Evolutionary conservation across 2,113 vertebrate genomes (phyloP).

Genomic region (Garra rufa): DNA sequence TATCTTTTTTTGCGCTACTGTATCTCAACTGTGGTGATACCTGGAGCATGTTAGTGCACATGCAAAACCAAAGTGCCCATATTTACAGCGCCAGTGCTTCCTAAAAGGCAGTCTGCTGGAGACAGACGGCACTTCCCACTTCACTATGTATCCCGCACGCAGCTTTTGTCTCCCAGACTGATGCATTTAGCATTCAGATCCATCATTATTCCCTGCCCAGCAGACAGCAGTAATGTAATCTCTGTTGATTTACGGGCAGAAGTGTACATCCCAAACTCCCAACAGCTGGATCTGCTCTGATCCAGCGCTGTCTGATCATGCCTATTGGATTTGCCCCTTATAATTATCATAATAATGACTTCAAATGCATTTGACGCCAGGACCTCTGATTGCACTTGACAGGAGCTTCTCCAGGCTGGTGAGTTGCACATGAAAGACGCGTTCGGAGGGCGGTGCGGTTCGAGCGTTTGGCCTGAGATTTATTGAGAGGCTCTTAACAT

Average conservation of each 20-base stretch:
- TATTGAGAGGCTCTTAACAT: slow-evolving; percentile 66
- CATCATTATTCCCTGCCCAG: slow-evolving; percentile 37
- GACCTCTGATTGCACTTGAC: slow-evolving; percentile 69
- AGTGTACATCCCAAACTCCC: slow-evolving; percentile 45
- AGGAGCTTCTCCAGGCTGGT: slow-evolving; percentile 57
- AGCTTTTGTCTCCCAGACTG: slow-evolving; percentile 48
- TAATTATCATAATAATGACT: slow-evolving; percentile 69
- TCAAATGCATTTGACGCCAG: slow-evolving; percentile 61
- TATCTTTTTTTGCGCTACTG: neutral
- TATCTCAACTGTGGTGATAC: neutral
- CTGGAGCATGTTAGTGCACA: slow-evolving; percentile 16
- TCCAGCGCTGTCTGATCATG: slow-evolving; percentile 54
- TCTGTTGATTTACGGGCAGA: slow-evolving; percentile 49
- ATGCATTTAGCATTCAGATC: slow-evolving; percentile 47
- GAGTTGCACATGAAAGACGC: slow-evolving; percentile 70
- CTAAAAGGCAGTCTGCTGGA: slow-evolving; percentile 16
- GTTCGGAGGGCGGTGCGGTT: slow-evolving; percentile 58
- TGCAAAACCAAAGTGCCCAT: neutral
- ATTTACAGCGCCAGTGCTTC: neutral
- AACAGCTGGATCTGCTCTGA: slow-evolving; percentile 43
- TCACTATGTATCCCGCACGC: slow-evolving; percentile 14
- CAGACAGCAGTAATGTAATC: slow-evolving; percentile 53
- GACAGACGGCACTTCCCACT: slow-evolving; percentile 29
- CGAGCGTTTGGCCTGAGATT: slow-evolving; percentile 60
- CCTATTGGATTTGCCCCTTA: slow-evolving; percentile 61